Conservation (phyloP, 2,797 vertebrate species). For the Poecilia wingei region DNA sequence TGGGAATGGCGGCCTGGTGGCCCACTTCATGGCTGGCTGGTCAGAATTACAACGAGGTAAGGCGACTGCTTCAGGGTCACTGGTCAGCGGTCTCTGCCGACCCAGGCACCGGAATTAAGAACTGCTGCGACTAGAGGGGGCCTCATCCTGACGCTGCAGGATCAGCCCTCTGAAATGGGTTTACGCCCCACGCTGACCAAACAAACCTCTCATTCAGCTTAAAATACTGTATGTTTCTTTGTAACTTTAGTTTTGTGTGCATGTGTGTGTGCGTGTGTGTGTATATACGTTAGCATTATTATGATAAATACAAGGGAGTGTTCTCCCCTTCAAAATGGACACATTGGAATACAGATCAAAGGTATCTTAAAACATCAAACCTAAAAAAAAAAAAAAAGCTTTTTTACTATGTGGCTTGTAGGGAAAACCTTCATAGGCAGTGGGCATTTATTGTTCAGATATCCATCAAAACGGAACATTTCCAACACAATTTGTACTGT, state of each 20-base stretch:
- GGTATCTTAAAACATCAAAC: background rate
- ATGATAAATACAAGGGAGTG: background rate
- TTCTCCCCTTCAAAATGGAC: background rate
- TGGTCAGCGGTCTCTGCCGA: conserved; percentile 61
- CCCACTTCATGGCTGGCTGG: conserved; percentile 79
- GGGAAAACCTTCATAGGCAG: background rate
- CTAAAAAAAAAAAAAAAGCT: background rate
- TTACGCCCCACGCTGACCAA: conserved; percentile 54
- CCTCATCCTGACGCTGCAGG: conserved; percentile 68
- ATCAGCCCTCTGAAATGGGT: conserved; percentile 65
- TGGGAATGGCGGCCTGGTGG: conserved; percentile 60
- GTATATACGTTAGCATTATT: background rate
- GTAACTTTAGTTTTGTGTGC: conserved; percentile 7
- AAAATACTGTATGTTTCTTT: conserved; percentile 44
- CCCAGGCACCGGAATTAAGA: conserved; percentile 76
- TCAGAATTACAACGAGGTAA: conserved; percentile 79
- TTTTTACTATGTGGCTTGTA: background rate
- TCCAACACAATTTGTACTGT: background rate
- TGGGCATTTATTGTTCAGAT: background rate
- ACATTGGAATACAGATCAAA: background rate
- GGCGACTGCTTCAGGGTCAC: conserved; percentile 81
- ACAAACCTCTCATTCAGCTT: conserved; percentile 59
- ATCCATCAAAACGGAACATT: background rate
- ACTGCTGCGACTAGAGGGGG: conserved; percentile 65
- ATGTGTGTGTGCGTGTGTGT: conserved; percentile 9